Evolutionary conservation across 2,113 vertebrate species (phyloP).

Genomic region (Pseudolaguvia tuberculata): DNA sequence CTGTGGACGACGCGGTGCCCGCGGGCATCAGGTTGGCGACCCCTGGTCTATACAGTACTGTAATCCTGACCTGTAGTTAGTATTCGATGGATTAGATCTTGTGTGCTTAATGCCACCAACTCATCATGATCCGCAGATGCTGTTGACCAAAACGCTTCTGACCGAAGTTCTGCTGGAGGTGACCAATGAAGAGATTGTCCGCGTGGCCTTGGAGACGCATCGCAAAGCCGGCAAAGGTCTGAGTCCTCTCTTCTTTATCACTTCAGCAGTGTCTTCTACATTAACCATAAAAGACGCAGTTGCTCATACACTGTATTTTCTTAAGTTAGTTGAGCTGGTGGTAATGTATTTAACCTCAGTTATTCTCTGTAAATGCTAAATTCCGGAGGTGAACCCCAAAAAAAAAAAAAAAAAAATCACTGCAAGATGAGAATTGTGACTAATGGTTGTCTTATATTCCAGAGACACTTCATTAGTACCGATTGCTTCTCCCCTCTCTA

Average conservation of each 20-base stretch:
- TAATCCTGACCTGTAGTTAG: too few relatives aligned
- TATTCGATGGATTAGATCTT: too few relatives aligned
- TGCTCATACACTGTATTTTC: constrained; percentile 13
- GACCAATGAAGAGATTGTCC: constrained; percentile 94
- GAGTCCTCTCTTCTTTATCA: constrained; percentile 54
- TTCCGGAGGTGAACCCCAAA: constrained; percentile 13
- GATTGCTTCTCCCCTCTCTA: constrained; percentile 62
- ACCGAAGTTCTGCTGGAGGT: constrained; percentile 96
- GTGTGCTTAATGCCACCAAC: too few relatives aligned
- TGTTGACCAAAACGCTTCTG: constrained; percentile 92
- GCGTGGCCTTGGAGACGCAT: constrained; percentile 87
- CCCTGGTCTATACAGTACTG: too few relatives aligned
- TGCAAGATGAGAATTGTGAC: constrained; percentile 33
- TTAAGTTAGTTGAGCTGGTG: constrained; percentile 7
- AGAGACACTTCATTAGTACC: constrained; percentile 65
- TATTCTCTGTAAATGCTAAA: constrained; percentile 69
- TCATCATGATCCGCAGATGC: constrained; percentile 70
- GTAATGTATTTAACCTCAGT: constrained; percentile 44
- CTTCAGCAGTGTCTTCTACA: constrained; percentile 50
- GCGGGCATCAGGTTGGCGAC: too few relatives aligned
- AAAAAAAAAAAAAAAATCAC: constrained; percentile 37
- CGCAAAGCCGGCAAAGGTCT: constrained; percentile 97
- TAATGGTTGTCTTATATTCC: constrained; percentile 35
- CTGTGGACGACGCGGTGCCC: too few relatives aligned
- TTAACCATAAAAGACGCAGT: constrained; percentile 48